Conservation (phyloP, 2,797 vertebrate genomes). For the Tokudaia muenninki region DNA sequence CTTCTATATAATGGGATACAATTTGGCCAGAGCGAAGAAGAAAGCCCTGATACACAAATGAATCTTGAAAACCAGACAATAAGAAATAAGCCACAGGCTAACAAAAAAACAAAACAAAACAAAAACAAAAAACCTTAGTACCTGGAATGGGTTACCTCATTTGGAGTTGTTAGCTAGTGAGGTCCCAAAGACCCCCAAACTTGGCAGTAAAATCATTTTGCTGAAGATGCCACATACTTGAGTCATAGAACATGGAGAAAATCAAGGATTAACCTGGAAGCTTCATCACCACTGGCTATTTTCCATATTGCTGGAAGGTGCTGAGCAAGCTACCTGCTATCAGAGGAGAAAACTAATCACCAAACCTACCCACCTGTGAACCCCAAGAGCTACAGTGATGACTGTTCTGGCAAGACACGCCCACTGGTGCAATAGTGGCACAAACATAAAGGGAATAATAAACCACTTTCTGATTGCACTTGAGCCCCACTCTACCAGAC, state of each 20-base stretch:
- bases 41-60: neutral
- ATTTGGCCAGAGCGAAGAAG: neutral
- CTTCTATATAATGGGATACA: neutral
- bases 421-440: neutral
- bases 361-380: neutral
- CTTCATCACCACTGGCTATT: neutral
- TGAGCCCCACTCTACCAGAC: neutral
- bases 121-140: neutral
- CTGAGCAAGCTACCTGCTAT: neutral
- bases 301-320: neutral
- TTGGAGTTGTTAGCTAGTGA: neutral
- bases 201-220: neutral
- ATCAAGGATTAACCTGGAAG: neutral
- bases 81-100: constrained; percentile 18
- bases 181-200: neutral
- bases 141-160: neutral
- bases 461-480: neutral
- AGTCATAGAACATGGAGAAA: neutral
- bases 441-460: neutral
- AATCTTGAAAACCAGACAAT: constrained; percentile 7
- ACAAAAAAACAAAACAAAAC: neutral
- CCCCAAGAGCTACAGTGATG: neutral
- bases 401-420: neutral
- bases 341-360: neutral
- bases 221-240: neutral